Evolutionary conservation across 2,888 invertebrate genomes (phyloP), one percentile per base, ranked within the genome.

Genomic region (Pachydiplax longipennis): DNA sequence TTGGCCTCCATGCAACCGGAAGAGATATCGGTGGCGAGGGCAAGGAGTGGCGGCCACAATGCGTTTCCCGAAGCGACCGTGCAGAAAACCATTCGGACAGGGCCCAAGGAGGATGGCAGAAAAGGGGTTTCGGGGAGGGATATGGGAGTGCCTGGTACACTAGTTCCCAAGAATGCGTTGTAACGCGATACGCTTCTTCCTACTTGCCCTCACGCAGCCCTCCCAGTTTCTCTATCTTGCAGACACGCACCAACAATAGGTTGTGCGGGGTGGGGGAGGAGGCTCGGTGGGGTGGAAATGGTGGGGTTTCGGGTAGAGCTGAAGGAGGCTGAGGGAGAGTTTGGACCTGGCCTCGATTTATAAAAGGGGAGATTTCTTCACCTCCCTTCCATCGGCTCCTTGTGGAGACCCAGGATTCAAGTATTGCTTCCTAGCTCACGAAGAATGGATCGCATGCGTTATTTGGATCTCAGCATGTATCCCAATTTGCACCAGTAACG

Each of bases 71-170:
- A 87, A 87, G 87, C 87, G 87, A 37, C 87, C 87, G 87, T 87
- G 87, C 87, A 87, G 87, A 87, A 87, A 87, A 65, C 87, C 87
- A 61, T 87, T 87, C 61, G 87, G 87, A 87, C 87, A 87, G 87
- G 87, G 40, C 65, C 87, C 58, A 82, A 53, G 83, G 58, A 61
- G 87, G 61, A 61, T 10, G 65, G 37, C 37, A n/a, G 58, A n/a
- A 61, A 87, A 87, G 87, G 87, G 87, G 58, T 87, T 40, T 83
- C 25, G 83, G 81, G 44, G 48, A 48, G 82, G 48, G 87, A 25
- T 73, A 73, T 73, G n/a, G 83, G 53, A 25, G 82, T 48, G 83
- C 58, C 87, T 37, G 58, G 87, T 61, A 87, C 61, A 37, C 87
- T n/a, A 87, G 61, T 87, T 87, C 65, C 61, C 37, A 61, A 61